Evolutionary conservation across 2,888 invertebrate species (phyloP).

Genomic region (Teleiodes luculella): DNA sequence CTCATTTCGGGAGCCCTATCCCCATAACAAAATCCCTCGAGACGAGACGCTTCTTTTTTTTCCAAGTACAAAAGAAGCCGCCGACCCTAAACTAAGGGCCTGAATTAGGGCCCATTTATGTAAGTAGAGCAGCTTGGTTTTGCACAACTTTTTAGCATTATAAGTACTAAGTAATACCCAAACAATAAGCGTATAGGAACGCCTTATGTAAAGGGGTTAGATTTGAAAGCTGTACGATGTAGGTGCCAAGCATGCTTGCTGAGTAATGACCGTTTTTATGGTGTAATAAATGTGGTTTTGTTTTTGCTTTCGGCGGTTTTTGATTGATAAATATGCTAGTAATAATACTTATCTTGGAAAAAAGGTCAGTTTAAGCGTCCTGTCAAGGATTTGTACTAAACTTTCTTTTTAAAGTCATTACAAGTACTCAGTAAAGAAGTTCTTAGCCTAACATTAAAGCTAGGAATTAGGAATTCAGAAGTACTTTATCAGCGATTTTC

Average conservation of each 20-base stretch:
- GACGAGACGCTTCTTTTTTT: slow-evolving; percentile 11
- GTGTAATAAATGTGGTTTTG: not conserved
- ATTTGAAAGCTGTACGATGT: not conserved
- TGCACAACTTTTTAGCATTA: slow-evolving; percentile 2
- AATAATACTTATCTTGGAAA: too few relatives aligned
- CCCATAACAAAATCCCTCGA: not conserved
- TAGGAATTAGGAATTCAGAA: too few relatives aligned
- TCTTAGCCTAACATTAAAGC: too few relatives aligned
- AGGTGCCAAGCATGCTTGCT: not conserved
- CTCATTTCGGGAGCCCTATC: not conserved
- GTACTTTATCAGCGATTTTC: too few relatives aligned
- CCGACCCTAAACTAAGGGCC: slow-evolving; percentile 12
- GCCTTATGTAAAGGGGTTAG: not conserved
- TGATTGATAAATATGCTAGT: too few relatives aligned
- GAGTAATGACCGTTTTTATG: too few relatives aligned
- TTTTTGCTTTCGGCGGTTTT: not conserved
- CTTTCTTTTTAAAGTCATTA: too few relatives aligned
- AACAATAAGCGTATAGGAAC: not conserved
- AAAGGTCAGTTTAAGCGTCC: too few relatives aligned
- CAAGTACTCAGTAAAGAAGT: too few relatives aligned
- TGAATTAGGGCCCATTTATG: slow-evolving; percentile 36
- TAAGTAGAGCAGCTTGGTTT: slow-evolving; percentile 36
- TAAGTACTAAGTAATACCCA: slow-evolving; percentile 3
- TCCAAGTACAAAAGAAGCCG: slow-evolving; percentile 28
- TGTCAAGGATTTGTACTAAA: too few relatives aligned